Base-by-base conservation (phyloP, 30 jellyfish, hydroid and myxozoan genomes). In the Pseudorhiza aurosa region DNA sequence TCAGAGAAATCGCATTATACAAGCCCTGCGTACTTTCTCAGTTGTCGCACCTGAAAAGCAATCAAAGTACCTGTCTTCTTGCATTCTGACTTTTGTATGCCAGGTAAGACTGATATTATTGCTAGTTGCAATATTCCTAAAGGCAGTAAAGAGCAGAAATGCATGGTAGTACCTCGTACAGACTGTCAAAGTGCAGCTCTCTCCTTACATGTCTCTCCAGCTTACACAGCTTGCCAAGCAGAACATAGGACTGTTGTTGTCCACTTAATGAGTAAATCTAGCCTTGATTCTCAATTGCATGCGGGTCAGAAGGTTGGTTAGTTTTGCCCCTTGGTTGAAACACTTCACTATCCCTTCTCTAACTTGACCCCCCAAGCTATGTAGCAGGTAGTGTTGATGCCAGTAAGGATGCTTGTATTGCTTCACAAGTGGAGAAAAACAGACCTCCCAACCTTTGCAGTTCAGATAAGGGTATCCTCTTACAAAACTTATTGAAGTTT, bases 221-320 rank as follows among this genome's bases (percentile, higher is more conserved):
- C 87, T 1, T 75, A 57, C 46, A 0, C 87, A 51, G 77, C 56
- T 39, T 15, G 77, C 0, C 72, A 39, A 9, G 87, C 87, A 0
- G 31, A 35, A 53, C 25, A 19, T 56, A 39, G 77, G 18, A 10
- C 51, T 58, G 33, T 75, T 28, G 18, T 26, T 26, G 67, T 75
- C 40, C 65, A 77, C 22, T 55, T 75, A 55, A 53, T 75, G 77
- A 75, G 24, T 35, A 44, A 50, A 37, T 75, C 77, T 37, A 28
- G 39, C 63, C 30, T 75, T 75, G 87, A 58, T 37, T 1, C 56
- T 75, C 67, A 75, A 55, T 33, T 75, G 18, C 81, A 58, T 71
- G 37, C 81, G 21, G 89, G 81, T 7, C 89, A 60, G 44, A 58
- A 58, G 70, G 40, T 77, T 22, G 71, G 80, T 22, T 59, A 77